phyloP scores from a whole-genome alignment of 2,797 vertebrate genomes.

The Acipenser oxyrinchus region DNA sequence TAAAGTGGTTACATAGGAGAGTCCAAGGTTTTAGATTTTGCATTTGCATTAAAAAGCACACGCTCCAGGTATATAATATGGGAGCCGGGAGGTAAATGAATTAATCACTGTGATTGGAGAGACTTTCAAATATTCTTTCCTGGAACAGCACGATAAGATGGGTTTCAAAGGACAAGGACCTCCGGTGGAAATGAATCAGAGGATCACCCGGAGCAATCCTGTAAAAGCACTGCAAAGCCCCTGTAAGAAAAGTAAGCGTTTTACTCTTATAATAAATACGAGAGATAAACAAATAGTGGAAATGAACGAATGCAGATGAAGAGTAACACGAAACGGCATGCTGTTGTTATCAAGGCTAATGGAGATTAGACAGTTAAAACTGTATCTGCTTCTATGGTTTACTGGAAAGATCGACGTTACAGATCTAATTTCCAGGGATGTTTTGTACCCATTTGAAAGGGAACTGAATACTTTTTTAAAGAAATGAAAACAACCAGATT shows the following conservation, averaged over 20 bases:
- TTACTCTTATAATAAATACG: neutral
- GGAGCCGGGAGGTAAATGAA: constrained; percentile 8
- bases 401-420: no score
- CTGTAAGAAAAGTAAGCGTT: constrained; percentile 12
- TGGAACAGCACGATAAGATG: constrained; percentile 16
- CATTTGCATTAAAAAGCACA: neutral
- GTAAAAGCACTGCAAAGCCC: constrained; percentile 4
- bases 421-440: no score
- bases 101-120: constrained; percentile 12
- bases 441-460: no score
- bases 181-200: constrained; percentile 15
- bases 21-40: neutral
- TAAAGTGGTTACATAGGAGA: constrained; percentile 12
- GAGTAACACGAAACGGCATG: no score
- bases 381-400: no score
- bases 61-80: neutral
- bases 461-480: no score
- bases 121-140: constrained; percentile 15
- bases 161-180: neutral
- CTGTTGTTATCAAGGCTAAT: no score
- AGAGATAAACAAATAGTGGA: neutral
- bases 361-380: no score
- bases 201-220: constrained; percentile 11
- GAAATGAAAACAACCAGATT: no score
- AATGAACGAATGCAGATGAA: neutral